phyloP scores from a whole-genome alignment of 2,113 vertebrate species.

The Odontesthes bonariensis region DNA sequence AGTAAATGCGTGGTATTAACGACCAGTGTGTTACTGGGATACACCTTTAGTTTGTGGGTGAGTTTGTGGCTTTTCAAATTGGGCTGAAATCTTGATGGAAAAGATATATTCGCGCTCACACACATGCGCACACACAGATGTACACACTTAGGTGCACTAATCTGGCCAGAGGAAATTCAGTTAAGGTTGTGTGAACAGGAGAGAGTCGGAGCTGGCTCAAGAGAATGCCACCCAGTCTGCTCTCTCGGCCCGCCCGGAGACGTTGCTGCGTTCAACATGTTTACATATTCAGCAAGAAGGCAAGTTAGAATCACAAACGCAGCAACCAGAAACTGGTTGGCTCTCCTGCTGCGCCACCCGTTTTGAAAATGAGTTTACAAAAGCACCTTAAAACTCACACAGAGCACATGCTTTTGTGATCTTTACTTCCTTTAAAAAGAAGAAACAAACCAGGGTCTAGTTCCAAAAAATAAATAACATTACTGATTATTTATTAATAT shows the following conservation, averaged over 20 bases:
- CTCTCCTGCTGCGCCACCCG: slow-evolving; percentile 62
- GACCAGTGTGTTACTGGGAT: slow-evolving; percentile 84
- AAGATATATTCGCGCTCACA: slow-evolving; percentile 54
- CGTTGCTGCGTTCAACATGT: slow-evolving; percentile 83
- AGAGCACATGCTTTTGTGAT: slow-evolving; percentile 83
- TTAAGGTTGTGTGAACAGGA: slow-evolving; percentile 56
- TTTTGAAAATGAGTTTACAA: slow-evolving; percentile 80
- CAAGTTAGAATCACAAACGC: slow-evolving; percentile 81
- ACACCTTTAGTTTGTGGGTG: slow-evolving; percentile 64
- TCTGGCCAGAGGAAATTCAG: slow-evolving; percentile 56
- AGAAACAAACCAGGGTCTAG: slow-evolving; percentile 84
- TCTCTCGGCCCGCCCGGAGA: slow-evolving; percentile 70
- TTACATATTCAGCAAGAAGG: slow-evolving; percentile 84
- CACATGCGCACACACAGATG: slow-evolving; percentile 42
- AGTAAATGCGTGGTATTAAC: slow-evolving; percentile 72
- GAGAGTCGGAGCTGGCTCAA: slow-evolving; percentile 51
- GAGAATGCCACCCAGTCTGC: slow-evolving; percentile 70
- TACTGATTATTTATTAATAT: slow-evolving; percentile 84
- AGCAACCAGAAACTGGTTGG: slow-evolving; percentile 71
- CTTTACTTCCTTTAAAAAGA: slow-evolving; percentile 76
- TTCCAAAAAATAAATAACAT: slow-evolving; percentile 76
- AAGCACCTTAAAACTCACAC: slow-evolving; percentile 85
- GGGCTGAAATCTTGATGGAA: slow-evolving; percentile 56
- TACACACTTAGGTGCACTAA: slow-evolving; percentile 54
- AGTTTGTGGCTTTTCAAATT: slow-evolving; percentile 54